phyloP scores from a whole-genome alignment of 2,888 invertebrate genomes.

The Byasa hedistus region DNA sequence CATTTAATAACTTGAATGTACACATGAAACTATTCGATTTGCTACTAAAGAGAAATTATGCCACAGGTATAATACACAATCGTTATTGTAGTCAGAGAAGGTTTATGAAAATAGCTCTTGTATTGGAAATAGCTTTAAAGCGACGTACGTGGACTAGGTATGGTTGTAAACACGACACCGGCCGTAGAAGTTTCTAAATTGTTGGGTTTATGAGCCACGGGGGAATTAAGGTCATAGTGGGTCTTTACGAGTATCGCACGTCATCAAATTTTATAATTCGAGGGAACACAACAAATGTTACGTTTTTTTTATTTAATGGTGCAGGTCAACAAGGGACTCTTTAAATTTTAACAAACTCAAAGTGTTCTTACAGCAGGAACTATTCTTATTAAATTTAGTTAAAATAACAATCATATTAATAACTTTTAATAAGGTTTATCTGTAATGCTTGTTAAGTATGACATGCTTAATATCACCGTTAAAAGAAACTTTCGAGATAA shows the following conservation, averaged over 20 bases:
- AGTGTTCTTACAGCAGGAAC: too few species aligned
- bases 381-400: too few species aligned
- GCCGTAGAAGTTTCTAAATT: conserved; percentile 59
- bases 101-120: conserved; percentile 27
- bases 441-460: too few species aligned
- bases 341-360: too few species aligned
- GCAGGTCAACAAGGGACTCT: too few species aligned
- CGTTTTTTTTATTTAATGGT: too few species aligned
- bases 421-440: too few species aligned
- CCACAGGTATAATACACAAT: neutral
- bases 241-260: conserved; percentile 57
- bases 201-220: conserved; percentile 61
- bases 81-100: neutral
- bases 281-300: neutral
- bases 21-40: too few species aligned
- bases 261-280: conserved; percentile 18
- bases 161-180: conserved; percentile 56
- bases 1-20: too few species aligned
- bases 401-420: too few species aligned
- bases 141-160: conserved; percentile 37
- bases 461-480: too few species aligned
- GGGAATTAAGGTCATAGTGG: conserved; percentile 62
- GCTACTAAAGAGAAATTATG: neutral
- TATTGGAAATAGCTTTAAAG: conserved; percentile 35
- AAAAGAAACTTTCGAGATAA: too few species aligned